phyloP scores from a whole-genome alignment of 2,113 vertebrate genomes.

The Astur gentilis region DNA sequence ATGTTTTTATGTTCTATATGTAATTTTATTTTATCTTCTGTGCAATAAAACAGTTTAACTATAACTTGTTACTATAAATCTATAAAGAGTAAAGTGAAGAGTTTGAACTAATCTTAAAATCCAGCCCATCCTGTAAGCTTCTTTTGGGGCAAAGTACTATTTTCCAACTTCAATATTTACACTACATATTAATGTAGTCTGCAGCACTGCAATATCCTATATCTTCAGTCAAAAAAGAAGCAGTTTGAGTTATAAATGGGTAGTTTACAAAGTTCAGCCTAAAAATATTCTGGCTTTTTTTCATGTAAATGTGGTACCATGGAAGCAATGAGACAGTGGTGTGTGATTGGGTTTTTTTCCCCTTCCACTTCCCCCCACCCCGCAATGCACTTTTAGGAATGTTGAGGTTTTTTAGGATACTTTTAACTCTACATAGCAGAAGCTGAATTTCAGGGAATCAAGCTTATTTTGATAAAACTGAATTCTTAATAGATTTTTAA shows the following conservation, averaged over 20 bases:
- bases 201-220: neutral
- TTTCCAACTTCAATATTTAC: neutral
- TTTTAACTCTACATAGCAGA: neutral
- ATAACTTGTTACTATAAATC: slow-evolving; percentile 26
- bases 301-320: neutral
- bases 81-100: neutral
- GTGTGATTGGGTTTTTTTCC: neutral
- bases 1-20: neutral
- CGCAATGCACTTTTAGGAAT: neutral
- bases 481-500: neutral
- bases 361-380: neutral
- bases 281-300: neutral
- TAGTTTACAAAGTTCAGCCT: neutral
- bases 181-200: neutral
- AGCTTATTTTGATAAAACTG: neutral
- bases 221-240: neutral
- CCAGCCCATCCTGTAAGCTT: neutral
- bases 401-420: neutral
- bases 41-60: slow-evolving; percentile 21
- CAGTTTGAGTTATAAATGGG: neutral
- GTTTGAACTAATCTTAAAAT: neutral
- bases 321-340: neutral
- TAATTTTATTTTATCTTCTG: slow-evolving; percentile 34
- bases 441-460: neutral
- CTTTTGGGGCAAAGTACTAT: neutral